Percentiles rank a stretch among this genome's conserved stretches.
Conservation (phyloP, 2,113 vertebrate species). For the Glaucomys volans region DNA sequence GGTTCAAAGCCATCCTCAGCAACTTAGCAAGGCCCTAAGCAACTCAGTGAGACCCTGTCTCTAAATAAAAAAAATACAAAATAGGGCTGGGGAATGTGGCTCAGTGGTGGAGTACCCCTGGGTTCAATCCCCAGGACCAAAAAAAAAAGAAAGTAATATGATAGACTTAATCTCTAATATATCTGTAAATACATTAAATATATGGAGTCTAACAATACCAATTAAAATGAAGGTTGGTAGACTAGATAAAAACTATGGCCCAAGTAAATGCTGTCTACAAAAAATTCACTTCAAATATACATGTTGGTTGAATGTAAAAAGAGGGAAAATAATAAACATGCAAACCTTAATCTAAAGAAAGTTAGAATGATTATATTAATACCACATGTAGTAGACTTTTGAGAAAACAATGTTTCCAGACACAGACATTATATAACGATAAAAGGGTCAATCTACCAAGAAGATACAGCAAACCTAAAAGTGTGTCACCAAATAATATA, state of each 20-base stretch:
- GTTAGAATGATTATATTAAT: not conserved
- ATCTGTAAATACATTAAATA: not conserved
- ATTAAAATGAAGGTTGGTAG: not conserved
- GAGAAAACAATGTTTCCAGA: not conserved
- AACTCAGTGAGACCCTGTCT: no score
- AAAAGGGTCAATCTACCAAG: not conserved
- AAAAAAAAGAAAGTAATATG: not conserved
- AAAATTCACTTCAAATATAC: not conserved
- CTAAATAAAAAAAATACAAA: no score
- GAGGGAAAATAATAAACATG: not conserved
- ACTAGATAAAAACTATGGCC: not conserved
- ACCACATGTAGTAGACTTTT: not conserved
- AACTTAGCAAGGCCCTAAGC: no score
- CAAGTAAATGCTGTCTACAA: not conserved
- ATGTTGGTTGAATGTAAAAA: not conserved
- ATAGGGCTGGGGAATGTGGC: no score
- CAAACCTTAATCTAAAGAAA: not conserved
- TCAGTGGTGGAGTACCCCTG: no score
- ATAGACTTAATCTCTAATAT: not conserved
- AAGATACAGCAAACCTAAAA: not conserved
- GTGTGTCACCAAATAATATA: slow-evolving; percentile 3
- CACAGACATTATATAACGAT: not conserved
- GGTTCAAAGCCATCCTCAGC: no score
- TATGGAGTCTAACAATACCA: not conserved
- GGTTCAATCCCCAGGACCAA: no score